Base-by-base conservation (phyloP, 2,113 vertebrate species). In the Plectropomus leopardus region DNA sequence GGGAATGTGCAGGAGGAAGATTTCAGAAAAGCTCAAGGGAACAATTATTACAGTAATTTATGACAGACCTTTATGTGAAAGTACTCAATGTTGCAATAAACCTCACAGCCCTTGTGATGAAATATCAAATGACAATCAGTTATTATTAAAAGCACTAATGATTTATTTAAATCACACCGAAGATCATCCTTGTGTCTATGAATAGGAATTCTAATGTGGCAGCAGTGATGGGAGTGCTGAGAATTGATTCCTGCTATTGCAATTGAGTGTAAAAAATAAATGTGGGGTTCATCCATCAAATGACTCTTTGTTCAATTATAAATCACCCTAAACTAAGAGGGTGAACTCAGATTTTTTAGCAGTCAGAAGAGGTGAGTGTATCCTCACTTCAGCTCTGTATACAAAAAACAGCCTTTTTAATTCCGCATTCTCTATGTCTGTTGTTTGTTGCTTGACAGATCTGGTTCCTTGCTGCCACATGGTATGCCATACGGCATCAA, bases 391-490 rank as follows among this genome's bases (percentile, higher is more conserved):
- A 23, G 23, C 36, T 55, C n/a, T 54, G 53, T 57, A 16, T n/a
- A n/a, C n/a, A n/a, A 26, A 47, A 26, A 53, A 44, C 32, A 63
- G 5, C 19, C 13, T 24, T 13, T 57, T 53, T 47, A 23, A 58
- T 17, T 30, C 34, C 24, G 47, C 4, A 1, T 78, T 77, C 26
- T 69, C 15, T 57, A 1, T 36, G 44, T 61, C 9, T 61, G 13
- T 51, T 44, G 36, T 72, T 34, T 76, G 44, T 55, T 50, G 58
- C 36, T 60, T 67, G 34, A 57, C 44, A 80, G 73, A 66, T 48
- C 44, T 8, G 15, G 54, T 77, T 72, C 50, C 71, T 70, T 54
- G 67, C 51, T 72, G 77, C 83, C 89, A 87, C 89, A 85, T 86
- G 89, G 76, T 64, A 11, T 55, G 65, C 64, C 86, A 92, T 87